These are phyloP conservation scores for Stictonetta naevosa DNA, from an alignment of 2,113 vertebrate species.

Conservation along the genomic window DNA sequence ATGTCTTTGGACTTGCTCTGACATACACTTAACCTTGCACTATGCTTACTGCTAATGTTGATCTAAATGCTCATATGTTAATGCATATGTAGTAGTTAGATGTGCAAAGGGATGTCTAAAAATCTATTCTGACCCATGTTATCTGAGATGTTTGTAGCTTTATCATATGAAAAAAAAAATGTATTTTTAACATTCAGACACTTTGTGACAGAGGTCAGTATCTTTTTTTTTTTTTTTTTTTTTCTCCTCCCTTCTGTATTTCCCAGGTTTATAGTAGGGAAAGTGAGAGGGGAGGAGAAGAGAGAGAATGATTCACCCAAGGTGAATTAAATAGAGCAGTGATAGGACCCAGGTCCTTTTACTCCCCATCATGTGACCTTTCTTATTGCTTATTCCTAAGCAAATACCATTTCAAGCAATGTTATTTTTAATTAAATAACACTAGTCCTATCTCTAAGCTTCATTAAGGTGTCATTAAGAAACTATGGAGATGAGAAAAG, in stretches of 20 bases:
- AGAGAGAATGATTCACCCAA: background rate
- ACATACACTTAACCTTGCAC: background rate
- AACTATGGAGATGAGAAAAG: background rate
- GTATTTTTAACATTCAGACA: background rate
- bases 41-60: background rate
- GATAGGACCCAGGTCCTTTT: background rate
- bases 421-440: slow-evolving; percentile 11
- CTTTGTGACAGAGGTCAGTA: background rate
- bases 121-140: background rate
- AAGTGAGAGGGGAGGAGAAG: background rate
- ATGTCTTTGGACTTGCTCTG: background rate
- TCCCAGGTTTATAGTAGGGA: background rate
- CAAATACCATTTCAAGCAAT: background rate
- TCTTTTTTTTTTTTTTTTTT: too few species aligned
- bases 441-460: background rate
- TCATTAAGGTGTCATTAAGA: slow-evolving; percentile 26
- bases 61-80: background rate
- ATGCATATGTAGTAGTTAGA: background rate
- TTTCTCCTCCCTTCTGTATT: background rate
- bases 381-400: slow-evolving; percentile 7
- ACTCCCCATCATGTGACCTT: background rate
- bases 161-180: background rate
- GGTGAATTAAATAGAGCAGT: background rate
- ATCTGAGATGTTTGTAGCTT: background rate
- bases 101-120: background rate